Evolutionary conservation across 2,888 invertebrate genomes (phyloP).

Genomic region (Apotomis betuletana): DNA sequence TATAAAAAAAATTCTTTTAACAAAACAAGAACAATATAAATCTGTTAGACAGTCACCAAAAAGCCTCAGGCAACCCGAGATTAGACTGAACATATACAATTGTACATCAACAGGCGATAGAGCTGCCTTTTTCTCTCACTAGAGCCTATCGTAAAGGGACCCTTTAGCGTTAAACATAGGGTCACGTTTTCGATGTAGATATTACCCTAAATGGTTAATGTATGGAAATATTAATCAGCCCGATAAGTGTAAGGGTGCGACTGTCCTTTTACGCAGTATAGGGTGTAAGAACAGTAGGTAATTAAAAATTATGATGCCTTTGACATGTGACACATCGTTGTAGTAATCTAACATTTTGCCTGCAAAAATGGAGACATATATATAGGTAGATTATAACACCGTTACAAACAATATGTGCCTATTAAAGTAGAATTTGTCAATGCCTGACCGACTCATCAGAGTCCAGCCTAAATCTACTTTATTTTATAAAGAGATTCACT

Average conservation of each 20-base stretch:
- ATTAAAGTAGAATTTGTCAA: too few relatives aligned
- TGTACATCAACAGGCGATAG: conserved; percentile 33
- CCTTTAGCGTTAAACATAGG: conserved; percentile 17
- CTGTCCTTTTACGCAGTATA: conserved; percentile 44
- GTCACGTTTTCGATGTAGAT: conserved; percentile 16
- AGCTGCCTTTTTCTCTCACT: conserved; percentile 14
- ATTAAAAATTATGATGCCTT: conserved; percentile 31
- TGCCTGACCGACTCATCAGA: too few relatives aligned
- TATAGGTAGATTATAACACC: too few relatives aligned
- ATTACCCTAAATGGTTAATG: conserved; percentile 59
- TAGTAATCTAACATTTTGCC: too few relatives aligned
- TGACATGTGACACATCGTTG: too few relatives aligned
- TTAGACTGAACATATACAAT: conserved; percentile 36
- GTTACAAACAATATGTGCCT: too few relatives aligned
- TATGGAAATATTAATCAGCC: conserved; percentile 64
- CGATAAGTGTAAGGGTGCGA: conserved; percentile 56
- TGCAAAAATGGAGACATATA: too few relatives aligned
- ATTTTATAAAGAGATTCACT: too few relatives aligned
- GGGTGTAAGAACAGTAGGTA: conserved; percentile 47
- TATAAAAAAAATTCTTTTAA: not conserved
- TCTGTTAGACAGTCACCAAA: conserved; percentile 29
- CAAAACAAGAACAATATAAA: conserved; percentile 15
- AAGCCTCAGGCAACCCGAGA: conserved; percentile 32
- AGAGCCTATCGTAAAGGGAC: conserved; percentile 18
- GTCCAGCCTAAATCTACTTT: too few relatives aligned